Conservation (phyloP, 2,113 vertebrate genomes). For the Propithecus coquereli region DNA sequence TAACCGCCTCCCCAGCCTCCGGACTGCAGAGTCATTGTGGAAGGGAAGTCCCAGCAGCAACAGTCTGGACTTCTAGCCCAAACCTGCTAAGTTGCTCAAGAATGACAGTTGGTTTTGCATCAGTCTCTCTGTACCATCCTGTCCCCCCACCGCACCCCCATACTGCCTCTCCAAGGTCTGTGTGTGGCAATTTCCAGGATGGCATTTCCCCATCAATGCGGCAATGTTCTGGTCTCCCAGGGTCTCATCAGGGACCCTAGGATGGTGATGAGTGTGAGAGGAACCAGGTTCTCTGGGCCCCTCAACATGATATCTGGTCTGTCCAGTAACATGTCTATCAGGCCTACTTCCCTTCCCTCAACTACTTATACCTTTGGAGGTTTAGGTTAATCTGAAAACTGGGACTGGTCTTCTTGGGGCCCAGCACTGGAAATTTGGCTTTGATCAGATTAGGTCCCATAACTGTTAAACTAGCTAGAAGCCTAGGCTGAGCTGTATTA, state of each 20-base stretch:
- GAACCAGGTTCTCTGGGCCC: not conserved
- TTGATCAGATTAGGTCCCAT: not conserved
- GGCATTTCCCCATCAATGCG: slow-evolving; percentile 47
- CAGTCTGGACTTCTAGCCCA: slow-evolving; percentile 57
- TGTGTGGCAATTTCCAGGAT: slow-evolving; percentile 58
- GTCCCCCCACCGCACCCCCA: not conserved
- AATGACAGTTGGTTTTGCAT: slow-evolving; percentile 74
- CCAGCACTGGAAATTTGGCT: slow-evolving; percentile 18
- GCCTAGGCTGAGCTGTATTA: not conserved
- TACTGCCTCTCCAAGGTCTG: not conserved
- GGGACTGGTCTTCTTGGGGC: not conserved
- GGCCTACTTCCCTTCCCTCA: not conserved
- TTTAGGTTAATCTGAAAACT: slow-evolving; percentile 13
- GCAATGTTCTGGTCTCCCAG: slow-evolving; percentile 11
- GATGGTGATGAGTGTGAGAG: not conserved
- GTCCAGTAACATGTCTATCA: not conserved
- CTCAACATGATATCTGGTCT: not conserved
- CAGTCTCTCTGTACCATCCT: slow-evolving; percentile 46
- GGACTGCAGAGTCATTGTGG: slow-evolving; percentile 70
- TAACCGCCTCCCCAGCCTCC: slow-evolving; percentile 49
- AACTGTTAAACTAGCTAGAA: slow-evolving; percentile 20
- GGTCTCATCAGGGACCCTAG: not conserved
- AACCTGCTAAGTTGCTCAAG: slow-evolving; percentile 66
- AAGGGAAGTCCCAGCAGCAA: slow-evolving; percentile 68
- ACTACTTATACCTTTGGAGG: not conserved